Evolutionary conservation across 2,888 invertebrate genomes (phyloP).

Genomic region (Pollenia amentaria): DNA sequence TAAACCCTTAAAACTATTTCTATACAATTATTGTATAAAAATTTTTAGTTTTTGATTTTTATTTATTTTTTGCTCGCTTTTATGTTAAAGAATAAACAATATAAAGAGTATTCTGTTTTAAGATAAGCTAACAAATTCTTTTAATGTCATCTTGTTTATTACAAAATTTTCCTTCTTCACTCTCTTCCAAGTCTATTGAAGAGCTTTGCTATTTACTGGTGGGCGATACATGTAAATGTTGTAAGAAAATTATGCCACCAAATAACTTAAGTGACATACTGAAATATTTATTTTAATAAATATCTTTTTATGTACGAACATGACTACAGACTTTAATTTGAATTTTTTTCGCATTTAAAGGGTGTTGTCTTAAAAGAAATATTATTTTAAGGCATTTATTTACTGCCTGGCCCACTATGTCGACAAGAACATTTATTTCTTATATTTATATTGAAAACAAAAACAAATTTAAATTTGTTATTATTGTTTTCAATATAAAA

Average conservation of each 20-base stretch:
- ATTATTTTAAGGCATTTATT: too few species aligned
- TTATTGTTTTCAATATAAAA: too few species aligned
- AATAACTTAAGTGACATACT: neutral
- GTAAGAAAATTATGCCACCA: conserved; percentile 14
- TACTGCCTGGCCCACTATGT: too few species aligned
- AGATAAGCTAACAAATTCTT: conserved; percentile 3
- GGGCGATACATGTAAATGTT: neutral
- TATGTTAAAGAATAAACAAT: conserved; percentile 4
- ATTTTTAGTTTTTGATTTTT: neutral
- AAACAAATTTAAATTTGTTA: too few species aligned
- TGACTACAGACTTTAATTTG: neutral
- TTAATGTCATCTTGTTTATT: conserved; percentile 14
- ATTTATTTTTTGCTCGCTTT: neutral
- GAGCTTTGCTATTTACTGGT: conserved; percentile 4
- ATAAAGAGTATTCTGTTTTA: conserved; percentile 1
- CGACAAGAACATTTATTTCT: too few species aligned
- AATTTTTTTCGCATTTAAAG: too few species aligned
- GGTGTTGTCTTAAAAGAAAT: too few species aligned
- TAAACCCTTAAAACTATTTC: conserved; percentile 39
- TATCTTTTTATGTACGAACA: neutral
- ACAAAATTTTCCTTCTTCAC: conserved; percentile 5
- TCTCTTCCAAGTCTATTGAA: neutral
- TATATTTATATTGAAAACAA: too few species aligned
- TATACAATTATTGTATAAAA: conserved; percentile 25
- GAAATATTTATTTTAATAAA: conserved; percentile 40